A percentile compares a stretch with the other conserved stretches of the same genome.
Conservation (phyloP, 2,797 vertebrate species). For the Scyliorhinus canicula region DNA sequence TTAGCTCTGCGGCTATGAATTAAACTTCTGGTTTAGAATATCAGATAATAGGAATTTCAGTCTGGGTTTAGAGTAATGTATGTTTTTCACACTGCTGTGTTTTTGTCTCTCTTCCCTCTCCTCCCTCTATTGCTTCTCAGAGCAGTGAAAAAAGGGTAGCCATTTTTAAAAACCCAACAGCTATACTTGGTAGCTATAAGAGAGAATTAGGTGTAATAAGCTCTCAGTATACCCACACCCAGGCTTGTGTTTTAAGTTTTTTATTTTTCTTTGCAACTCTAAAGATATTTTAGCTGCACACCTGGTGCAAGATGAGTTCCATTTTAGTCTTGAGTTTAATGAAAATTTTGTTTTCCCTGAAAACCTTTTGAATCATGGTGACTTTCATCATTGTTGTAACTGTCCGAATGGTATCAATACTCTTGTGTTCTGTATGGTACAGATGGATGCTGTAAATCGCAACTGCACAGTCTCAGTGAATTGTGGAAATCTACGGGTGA, state of each 20-base stretch:
- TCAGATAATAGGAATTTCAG: not conserved
- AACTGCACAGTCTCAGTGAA: slow-evolving; percentile 89
- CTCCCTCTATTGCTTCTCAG: not conserved
- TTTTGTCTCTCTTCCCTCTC: not conserved
- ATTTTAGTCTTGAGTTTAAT: not conserved
- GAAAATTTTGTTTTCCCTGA: not conserved
- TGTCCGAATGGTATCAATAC: not conserved
- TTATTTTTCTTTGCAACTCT: not conserved
- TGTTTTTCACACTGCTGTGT: not conserved
- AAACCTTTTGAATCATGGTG: not conserved
- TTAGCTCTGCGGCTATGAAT: not conserved
- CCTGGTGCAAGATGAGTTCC: not conserved
- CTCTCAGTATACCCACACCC: no score
- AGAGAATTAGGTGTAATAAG: not conserved
- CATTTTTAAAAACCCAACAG: not conserved
- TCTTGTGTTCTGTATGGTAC: slow-evolving; percentile 3
- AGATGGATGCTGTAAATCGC: slow-evolving; percentile 89
- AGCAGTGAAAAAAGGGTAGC: not conserved
- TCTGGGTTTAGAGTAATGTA: not conserved
- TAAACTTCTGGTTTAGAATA: not conserved
- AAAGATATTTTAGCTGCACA: not conserved
- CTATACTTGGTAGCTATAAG: not conserved
- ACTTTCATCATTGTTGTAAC: not conserved
- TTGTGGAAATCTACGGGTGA: slow-evolving; percentile 79
- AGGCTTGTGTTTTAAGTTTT: not conserved